Evolutionary conservation across 2,113 vertebrate species (phyloP).

Genomic region (Centropus unirufus): DNA sequence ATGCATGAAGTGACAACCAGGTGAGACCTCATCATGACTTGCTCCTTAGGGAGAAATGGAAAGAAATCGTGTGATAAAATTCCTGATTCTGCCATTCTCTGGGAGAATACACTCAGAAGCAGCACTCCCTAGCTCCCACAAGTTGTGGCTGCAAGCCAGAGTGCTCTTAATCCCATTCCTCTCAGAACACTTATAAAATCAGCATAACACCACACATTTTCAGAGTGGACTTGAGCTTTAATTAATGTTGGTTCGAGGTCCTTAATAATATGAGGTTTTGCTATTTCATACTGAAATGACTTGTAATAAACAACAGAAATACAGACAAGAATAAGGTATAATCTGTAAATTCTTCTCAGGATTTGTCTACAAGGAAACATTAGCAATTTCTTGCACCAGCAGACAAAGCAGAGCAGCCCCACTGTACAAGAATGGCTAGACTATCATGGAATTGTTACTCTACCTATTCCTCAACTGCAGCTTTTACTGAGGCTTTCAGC

Average conservation of each 20-base stretch:
- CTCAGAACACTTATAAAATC: not conserved
- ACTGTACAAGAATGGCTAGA: not conserved
- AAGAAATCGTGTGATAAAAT: not conserved
- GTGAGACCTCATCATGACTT: not conserved
- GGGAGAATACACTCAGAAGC: not conserved
- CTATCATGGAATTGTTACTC: not conserved
- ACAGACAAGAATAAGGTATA: not conserved
- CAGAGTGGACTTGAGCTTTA: not conserved
- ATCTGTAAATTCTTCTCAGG: not conserved
- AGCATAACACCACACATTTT: not conserved
- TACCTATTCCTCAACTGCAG: not conserved
- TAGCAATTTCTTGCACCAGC: not conserved
- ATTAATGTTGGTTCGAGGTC: not conserved
- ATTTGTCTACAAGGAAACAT: not conserved
- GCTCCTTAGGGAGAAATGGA: not conserved
- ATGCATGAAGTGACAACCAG: not conserved
- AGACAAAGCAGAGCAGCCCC: not conserved
- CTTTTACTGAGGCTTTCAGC: not conserved
- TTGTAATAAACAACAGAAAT: not conserved
- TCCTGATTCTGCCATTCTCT: not conserved
- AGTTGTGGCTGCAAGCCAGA: not conserved
- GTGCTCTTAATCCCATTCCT: not conserved
- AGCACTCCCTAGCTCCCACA: fast-evolving
- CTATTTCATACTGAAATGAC: not conserved
- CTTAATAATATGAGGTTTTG: not conserved